phyloP scores from a whole-genome alignment of 2,888 invertebrate species.

The Pammene aurita region DNA sequence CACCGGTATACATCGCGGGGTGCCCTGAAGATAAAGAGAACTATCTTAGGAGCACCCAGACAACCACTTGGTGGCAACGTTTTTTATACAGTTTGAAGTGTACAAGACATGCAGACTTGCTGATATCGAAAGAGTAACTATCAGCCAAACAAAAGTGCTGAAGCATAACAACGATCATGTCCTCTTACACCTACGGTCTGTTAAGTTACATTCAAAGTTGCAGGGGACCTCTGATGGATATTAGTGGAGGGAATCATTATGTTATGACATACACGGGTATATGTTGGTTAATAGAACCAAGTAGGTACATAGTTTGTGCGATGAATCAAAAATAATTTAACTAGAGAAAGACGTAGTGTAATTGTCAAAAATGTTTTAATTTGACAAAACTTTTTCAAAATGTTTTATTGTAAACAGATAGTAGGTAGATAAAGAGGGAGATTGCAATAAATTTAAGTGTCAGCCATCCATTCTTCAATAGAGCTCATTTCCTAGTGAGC shows the following conservation, averaged over 20 bases:
- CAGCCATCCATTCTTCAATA: slow-evolving; percentile 5
- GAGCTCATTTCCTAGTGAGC: slow-evolving; percentile 24
- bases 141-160: slow-evolving; percentile 81
- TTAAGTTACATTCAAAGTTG: slow-evolving; percentile 49
- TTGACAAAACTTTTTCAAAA: background rate
- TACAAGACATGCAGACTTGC: slow-evolving; percentile 77
- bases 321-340: background rate
- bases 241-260: slow-evolving; percentile 20
- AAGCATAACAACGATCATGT: slow-evolving; percentile 66
- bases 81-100: slow-evolving; percentile 70
- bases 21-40: slow-evolving; percentile 46
- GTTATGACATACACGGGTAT: background rate
- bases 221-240: slow-evolving; percentile 21
- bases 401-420: slow-evolving; percentile 11
- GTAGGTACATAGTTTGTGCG: background rate
- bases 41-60: slow-evolving; percentile 52
- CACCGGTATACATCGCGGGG: slow-evolving; percentile 44
- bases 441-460: background rate
- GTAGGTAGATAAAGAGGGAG: background rate
- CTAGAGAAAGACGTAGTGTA: background rate
- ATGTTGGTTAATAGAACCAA: slow-evolving; percentile 13
- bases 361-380: background rate
- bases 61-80: slow-evolving; percentile 49
- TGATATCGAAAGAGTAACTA: slow-evolving; percentile 67
- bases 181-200: slow-evolving; percentile 73